Percentiles rank a stretch among this genome's conserved stretches.
Evolutionary conservation across 1,140 invertebrate genomes (phyloP).

Genomic region (Akabosia matsudoensis): DNA sequence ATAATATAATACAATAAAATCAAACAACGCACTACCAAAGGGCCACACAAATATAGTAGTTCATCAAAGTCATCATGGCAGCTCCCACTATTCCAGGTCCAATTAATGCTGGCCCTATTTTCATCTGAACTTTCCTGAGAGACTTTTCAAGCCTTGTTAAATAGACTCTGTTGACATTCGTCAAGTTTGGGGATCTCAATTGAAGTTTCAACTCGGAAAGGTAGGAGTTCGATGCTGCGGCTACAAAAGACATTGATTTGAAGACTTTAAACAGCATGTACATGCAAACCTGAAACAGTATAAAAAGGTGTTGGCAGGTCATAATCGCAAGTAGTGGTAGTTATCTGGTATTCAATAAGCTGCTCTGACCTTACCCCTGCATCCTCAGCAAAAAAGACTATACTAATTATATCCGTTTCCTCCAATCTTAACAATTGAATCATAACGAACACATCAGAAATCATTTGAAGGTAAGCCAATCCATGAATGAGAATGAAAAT

Average conservation of each 20-base stretch:
- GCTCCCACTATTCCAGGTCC: slow-evolving; percentile 19
- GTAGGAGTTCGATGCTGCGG: neutral
- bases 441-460: slow-evolving; percentile 32
- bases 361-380: neutral
- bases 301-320: neutral
- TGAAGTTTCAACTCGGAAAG: neutral
- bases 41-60: slow-evolving; percentile 33
- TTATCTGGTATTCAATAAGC: no score
- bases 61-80: slow-evolving; percentile 28
- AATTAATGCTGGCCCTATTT: slow-evolving; percentile 11
- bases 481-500: slow-evolving; percentile 35
- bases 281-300: slow-evolving; percentile 28
- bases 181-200: neutral
- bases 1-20: no score
- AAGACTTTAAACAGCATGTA: slow-evolving; percentile 33
- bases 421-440: slow-evolving; percentile 27
- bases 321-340: neutral
- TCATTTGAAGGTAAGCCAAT: slow-evolving; percentile 29
- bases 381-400: slow-evolving; percentile 33
- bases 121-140: neutral
- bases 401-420: slow-evolving; percentile 22
- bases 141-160: neutral
- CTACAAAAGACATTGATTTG: slow-evolving; percentile 29
- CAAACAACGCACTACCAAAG: slow-evolving; percentile 25
- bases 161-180: neutral